Evolutionary conservation across 2,113 vertebrate species (phyloP).

Genomic region (Pithys albifrons): DNA sequence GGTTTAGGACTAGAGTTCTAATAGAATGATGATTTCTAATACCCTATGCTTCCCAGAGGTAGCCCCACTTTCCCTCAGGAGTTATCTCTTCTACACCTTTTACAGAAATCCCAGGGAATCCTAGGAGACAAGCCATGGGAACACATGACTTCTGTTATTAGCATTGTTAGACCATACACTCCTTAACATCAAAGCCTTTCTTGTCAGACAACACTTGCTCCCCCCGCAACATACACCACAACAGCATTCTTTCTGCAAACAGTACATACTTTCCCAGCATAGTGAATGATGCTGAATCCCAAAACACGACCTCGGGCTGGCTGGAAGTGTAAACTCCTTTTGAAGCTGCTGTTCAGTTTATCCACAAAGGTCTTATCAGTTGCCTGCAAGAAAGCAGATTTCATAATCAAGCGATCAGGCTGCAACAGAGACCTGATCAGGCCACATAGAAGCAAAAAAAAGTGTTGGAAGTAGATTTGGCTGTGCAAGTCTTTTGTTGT

Average conservation of each 20-base stretch:
- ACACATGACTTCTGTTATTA: not conserved
- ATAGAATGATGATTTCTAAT: not conserved
- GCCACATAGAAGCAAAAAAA: not conserved
- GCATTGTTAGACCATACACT: not conserved
- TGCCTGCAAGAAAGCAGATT: conserved; percentile 65
- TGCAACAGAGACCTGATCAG: not conserved
- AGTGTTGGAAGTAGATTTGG: not conserved
- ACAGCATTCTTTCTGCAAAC: not conserved
- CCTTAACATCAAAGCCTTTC: not conserved
- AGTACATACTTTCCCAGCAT: conserved; percentile 78
- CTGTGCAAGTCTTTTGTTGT: not conserved
- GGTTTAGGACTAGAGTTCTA: not conserved
- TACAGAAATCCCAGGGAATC: not conserved
- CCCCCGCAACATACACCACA: not conserved
- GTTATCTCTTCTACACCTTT: not conserved
- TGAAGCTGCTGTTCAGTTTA: conserved; percentile 76
- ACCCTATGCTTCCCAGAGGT: not conserved
- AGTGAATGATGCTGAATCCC: conserved; percentile 75
- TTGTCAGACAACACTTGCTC: not conserved
- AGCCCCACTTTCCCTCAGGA: not conserved
- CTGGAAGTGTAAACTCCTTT: conserved; percentile 69
- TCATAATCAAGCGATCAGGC: not conserved
- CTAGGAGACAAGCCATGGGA: not conserved
- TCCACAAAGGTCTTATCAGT: conserved; percentile 79
- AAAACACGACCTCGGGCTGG: conserved; percentile 52